Evolutionary conservation across 1,140 invertebrate species (phyloP), one percentile per base, ranked within the genome.

Genomic region (Glomeris maerens): DNA sequence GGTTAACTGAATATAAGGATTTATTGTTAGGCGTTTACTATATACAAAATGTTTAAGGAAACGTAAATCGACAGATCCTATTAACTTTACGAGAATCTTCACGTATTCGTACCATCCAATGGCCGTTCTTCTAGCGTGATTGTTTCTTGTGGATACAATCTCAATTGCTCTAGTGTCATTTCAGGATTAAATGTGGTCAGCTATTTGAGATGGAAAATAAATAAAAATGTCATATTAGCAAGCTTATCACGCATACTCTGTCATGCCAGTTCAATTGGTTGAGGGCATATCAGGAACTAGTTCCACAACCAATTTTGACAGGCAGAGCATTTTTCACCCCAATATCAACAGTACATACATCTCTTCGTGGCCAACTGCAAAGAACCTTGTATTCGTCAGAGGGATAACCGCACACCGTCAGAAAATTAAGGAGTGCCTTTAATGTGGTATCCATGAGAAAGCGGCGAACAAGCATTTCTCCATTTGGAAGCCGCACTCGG

Each of bases 61-160:
- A 36, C 31, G 20, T 36, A n/a, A n/a, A 36, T 36, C 31, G 20
- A 36, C 20, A 36, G 10, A 36, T 13, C 10, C 31, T 36, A 36
- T 36, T 36, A 36, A 36, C 20, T 20, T 10, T 36, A 13, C 20
- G 10, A 13, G 20, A n/a, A n/a, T n/a, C n/a, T n/a, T n/a, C n/a
- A n/a, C n/a, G n/a, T n/a, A n/a, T n/a, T n/a, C n/a, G n/a, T n/a
- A n/a, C n/a, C n/a, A n/a, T n/a, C n/a, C n/a, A n/a, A n/a, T n/a
- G n/a, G n/a, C 20, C 45, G 80, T 70, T 91, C 86, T 69, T 93
- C 87, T 56, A 94, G 69, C 68, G 89, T 89, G 53, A 93, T 74
- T 51, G 87, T 92, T 73, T 92, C 90, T 76, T 93, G 88, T 49
- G 86, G 81, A 72, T 75, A 88, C 49, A 94, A 73, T 69, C 89